phyloP scores from a whole-genome alignment of 2,113 vertebrate genomes.

The Suncus etruscus region DNA sequence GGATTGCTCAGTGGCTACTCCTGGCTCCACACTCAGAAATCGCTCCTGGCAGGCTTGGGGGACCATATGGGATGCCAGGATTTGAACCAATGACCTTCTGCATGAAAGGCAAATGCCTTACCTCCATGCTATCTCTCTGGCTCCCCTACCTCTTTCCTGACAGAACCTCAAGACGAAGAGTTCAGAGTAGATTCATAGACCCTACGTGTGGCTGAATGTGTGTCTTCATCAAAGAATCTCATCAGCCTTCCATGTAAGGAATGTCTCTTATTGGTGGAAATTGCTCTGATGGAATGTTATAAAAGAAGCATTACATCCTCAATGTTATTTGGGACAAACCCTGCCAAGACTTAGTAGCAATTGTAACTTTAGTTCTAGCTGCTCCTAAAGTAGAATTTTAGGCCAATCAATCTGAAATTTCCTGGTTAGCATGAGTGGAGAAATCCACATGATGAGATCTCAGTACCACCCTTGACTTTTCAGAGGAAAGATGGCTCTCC shows the following conservation, averaged over 20 bases:
- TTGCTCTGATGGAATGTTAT: not conserved
- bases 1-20: too few relatives aligned
- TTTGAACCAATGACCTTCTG: too few relatives aligned
- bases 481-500: not conserved
- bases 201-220: not conserved
- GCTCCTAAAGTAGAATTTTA: not conserved
- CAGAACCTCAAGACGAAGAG: not conserved
- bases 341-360: not conserved
- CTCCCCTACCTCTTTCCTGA: not conserved
- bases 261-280: conserved; percentile 5
- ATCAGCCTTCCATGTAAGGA: not conserved
- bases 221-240: not conserved
- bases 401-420: not conserved
- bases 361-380: not conserved
- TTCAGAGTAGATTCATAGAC: not conserved
- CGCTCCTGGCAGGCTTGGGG: too few relatives aligned
- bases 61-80: too few relatives aligned
- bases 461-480: not conserved
- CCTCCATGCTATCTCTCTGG: too few relatives aligned
- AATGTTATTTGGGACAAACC: not conserved
- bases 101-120: too few relatives aligned
- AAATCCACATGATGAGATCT: not conserved
- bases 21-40: too few relatives aligned
- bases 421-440: too few relatives aligned
- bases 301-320: not conserved